Base-by-base conservation (phyloP, 2,113 vertebrate species). In the Daphoenositta chrysoptera region DNA sequence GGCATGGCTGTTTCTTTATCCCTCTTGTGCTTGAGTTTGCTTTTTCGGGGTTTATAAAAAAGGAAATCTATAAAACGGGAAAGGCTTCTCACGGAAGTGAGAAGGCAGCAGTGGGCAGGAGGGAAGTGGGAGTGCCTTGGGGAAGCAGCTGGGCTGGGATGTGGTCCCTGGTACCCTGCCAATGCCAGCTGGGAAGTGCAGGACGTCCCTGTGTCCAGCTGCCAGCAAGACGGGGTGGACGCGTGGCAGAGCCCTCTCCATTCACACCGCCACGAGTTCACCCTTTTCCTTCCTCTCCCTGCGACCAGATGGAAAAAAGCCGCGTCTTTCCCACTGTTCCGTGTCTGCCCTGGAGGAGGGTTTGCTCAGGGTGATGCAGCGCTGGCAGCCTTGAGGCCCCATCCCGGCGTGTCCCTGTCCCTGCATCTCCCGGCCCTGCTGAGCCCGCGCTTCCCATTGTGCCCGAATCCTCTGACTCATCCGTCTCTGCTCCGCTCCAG, bases 361-460 rank as follows among this genome's bases (percentile, higher is more conserved):
- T 83, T 44, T 45, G 68, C 80, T 66, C 7, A 0, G 2, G 5
- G 58, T 0, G 9, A 6, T 18, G 37, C 15, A 17, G 85, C 2
- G 0, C 81, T 3, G 4, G 35, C 3, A 13, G 58, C 89, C 66
- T 60, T 4, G 6, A 45, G 63, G 61, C 50, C 83, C 28, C 44
- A 26, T 54, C 23, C 27, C 2, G 5, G 44, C 54, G 0, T 3
- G 24, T 84, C 75, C 57, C 77, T 15, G 30, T 54, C 53, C 30
- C 53, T 17, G 21, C 44, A 9, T 17, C 30, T 83, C 89, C 81
- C 1, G 3, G 72, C 66, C 39, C 56, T 95, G 94, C 96, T 97
- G 96, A 96, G 90, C 92, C 79, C 12, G 47, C 47, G 21, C 82
- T 96, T 96, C 95, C 90, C 82, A 61, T 97, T 97, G 88, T 94